Evolutionary conservation across 2,113 vertebrate genomes (phyloP).

Genomic region (Chaenogobius annularis): DNA sequence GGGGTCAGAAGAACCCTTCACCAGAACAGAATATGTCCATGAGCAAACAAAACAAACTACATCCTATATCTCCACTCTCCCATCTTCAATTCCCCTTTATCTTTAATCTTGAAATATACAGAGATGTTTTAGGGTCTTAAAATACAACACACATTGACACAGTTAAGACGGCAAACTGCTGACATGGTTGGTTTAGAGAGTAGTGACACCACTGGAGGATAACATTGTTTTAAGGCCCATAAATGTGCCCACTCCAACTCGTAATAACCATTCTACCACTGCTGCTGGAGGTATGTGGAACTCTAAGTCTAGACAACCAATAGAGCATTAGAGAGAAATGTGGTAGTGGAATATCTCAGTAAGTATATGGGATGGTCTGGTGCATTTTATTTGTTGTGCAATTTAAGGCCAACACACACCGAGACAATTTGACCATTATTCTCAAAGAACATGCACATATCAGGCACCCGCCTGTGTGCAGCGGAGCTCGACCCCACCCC

Average conservation of each 20-base stretch:
- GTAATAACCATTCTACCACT: background rate
- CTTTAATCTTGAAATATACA: constrained; percentile 22
- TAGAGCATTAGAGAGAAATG: background rate
- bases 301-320: constrained; percentile 7
- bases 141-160: background rate
- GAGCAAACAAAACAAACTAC: constrained; percentile 22
- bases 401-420: too few relatives aligned
- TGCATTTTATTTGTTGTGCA: background rate
- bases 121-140: constrained; percentile 12
- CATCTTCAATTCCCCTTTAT: constrained; percentile 16
- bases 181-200: background rate
- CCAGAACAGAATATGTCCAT: constrained; percentile 18
- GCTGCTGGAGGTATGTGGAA: background rate
- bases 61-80: constrained; percentile 4
- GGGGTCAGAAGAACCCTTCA: background rate
- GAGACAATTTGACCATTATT: too few relatives aligned
- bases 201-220: constrained; percentile 5
- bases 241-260: constrained; percentile 1
- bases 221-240: constrained; percentile 4
- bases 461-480: too few relatives aligned
- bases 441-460: too few relatives aligned
- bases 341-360: background rate
- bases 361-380: background rate
- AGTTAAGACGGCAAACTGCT: constrained; percentile 16
- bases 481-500: too few relatives aligned